Evolutionary conservation across 2,113 vertebrate genomes (phyloP).

Genomic region (Phoenicopterus ruber): DNA sequence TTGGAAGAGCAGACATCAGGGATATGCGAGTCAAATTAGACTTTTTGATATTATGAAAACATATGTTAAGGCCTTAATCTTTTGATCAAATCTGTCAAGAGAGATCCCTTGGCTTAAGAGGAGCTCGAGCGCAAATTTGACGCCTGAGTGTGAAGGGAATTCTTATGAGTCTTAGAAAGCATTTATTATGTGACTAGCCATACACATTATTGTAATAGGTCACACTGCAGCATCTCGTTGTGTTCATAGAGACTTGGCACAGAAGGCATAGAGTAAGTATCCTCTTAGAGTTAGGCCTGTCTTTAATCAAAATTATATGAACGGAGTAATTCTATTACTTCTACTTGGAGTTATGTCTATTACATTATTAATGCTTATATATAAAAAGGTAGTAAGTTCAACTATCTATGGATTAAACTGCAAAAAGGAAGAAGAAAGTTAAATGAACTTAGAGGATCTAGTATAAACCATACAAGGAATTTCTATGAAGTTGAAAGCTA

Average conservation of each 20-base stretch:
- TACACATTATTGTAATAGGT: neutral
- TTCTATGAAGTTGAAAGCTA: neutral
- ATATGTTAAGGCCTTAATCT: neutral
- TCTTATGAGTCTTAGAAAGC: neutral
- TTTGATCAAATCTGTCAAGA: neutral
- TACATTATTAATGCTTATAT: slow-evolving; percentile 43
- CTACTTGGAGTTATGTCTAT: neutral
- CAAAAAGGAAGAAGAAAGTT: neutral
- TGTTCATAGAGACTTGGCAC: neutral
- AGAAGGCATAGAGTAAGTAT: neutral
- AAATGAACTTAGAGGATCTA: neutral
- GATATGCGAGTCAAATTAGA: neutral
- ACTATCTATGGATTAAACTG: slow-evolving; percentile 15
- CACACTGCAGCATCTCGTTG: neutral
- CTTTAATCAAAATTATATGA: slow-evolving; percentile 23
- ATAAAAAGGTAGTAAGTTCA: slow-evolving; percentile 38
- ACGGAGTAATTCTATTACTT: slow-evolving; percentile 28
- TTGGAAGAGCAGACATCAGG: neutral
- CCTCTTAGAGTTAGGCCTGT: neutral
- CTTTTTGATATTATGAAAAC: neutral
- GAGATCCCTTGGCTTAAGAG: neutral
- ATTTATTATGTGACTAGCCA: neutral
- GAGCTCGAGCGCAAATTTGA: neutral
- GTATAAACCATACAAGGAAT: neutral
- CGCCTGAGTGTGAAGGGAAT: neutral